Percentiles rank a stretch among this genome's conserved stretches.
These are phyloP conservation scores for Gisinianus flammeolus DNA, from an alignment of 2,888 invertebrate genomes.

Conservation along the genomic window DNA sequence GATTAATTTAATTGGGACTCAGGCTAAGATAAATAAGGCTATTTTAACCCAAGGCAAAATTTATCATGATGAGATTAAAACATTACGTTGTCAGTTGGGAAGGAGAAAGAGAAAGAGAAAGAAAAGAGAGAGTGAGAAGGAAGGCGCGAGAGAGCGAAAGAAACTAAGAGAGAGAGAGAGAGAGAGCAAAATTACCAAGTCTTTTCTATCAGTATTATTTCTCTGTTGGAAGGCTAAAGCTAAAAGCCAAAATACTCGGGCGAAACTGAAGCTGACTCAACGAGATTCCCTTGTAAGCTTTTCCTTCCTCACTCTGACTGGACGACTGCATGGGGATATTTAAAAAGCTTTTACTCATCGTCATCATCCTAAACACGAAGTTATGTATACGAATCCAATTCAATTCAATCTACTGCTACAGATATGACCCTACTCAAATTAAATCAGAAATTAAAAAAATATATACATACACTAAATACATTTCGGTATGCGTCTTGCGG, in stretches of 20 bases:
- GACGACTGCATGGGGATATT: background rate
- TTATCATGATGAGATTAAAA: constrained; percentile 59
- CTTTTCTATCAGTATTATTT: too few relatives aligned
- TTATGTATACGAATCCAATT: background rate
- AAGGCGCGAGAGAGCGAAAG: background rate
- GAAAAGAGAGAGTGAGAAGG: background rate
- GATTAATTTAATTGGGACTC: constrained; percentile 59
- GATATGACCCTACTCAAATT: background rate
- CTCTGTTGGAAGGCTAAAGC: background rate
- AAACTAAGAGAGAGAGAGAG: background rate
- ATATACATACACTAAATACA: too few relatives aligned
- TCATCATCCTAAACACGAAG: background rate
- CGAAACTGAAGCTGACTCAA: constrained; percentile 1
- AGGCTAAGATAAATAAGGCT: constrained; percentile 57
- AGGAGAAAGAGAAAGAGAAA: background rate
- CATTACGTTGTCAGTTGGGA: constrained; percentile 31
- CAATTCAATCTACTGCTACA: background rate
- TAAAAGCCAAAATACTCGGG: background rate
- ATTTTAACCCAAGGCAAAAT: constrained; percentile 52
- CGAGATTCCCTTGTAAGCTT: constrained; percentile 9
- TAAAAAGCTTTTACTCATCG: constrained; percentile 15
- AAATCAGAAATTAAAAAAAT: background rate
- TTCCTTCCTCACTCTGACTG: background rate
- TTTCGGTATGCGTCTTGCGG: too few relatives aligned
- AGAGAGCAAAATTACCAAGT: background rate